These are phyloP conservation scores for Stegophylla sp. DNA, from an alignment of 2,888 invertebrate species.

Conservation along the genomic window DNA sequence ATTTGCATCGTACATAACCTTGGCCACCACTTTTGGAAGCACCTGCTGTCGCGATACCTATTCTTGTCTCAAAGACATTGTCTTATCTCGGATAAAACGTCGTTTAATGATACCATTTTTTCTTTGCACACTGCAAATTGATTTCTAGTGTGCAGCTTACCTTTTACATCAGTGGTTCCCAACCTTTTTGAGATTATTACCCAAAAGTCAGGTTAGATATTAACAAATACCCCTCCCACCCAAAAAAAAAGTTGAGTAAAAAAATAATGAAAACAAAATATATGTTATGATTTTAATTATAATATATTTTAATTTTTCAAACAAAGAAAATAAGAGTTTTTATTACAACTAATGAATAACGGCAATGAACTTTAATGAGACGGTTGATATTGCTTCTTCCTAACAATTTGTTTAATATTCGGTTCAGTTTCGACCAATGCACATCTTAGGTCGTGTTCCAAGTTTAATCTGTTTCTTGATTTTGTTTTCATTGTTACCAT, in stretches of 20 bases:
- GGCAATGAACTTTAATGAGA: not conserved
- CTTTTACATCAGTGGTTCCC: too few species aligned
- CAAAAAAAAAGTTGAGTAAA: slow-evolving; percentile 26
- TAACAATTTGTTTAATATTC: slow-evolving; percentile 7
- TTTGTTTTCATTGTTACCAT: slow-evolving; percentile 16
- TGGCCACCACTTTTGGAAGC: too few species aligned
- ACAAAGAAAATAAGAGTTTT: slow-evolving; percentile 19
- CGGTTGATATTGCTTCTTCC: slow-evolving; percentile 8
- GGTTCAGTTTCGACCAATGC: slow-evolving; percentile 21
- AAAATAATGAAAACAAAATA: slow-evolving; percentile 20
- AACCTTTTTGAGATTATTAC: slow-evolving; percentile 17
- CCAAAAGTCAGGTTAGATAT: slow-evolving; percentile 21
- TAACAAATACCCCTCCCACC: not conserved
- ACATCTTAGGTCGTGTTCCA: slow-evolving; percentile 6
- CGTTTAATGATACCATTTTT: too few species aligned
- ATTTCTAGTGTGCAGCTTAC: too few species aligned
- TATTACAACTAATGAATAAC: slow-evolving; percentile 3
- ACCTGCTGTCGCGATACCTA: too few species aligned
- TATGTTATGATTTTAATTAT: slow-evolving; percentile 25
- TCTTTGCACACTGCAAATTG: too few species aligned
- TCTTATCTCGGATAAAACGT: too few species aligned
- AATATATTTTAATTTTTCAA: slow-evolving; percentile 18
- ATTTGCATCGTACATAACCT: too few species aligned
- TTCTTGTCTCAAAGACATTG: too few species aligned
- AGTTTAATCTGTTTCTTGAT: not conserved